Percentiles rank a stretch among this genome's conserved stretches.
Evolutionary conservation across 2,113 vertebrate genomes (phyloP).

Genomic region (Bubo blakistoni): DNA sequence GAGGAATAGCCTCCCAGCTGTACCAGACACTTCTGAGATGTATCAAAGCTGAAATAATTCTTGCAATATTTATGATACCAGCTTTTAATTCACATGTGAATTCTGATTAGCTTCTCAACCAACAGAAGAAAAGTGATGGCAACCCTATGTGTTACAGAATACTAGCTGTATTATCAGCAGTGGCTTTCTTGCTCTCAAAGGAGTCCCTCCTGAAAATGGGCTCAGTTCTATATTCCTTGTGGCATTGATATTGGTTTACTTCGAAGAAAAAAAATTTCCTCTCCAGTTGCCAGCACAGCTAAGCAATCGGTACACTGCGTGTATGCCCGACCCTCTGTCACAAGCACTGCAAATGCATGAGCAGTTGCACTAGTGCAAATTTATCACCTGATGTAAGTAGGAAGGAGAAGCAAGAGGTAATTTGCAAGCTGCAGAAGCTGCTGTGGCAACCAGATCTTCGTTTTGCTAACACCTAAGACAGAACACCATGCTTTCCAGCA

Average conservation of each 20-base stretch:
- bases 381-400: neutral
- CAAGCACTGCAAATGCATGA: neutral
- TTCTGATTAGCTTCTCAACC: neutral
- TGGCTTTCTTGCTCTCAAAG: neutral
- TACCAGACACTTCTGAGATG: neutral
- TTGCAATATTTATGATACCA: neutral
- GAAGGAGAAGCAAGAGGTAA: neutral
- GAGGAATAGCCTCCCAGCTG: neutral
- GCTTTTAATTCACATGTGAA: neutral
- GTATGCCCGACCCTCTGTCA: accelerated
- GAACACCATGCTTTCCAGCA: neutral
- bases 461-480: neutral
- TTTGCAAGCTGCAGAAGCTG: neutral
- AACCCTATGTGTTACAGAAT: neutral
- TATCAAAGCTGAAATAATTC: neutral
- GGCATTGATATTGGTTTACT: neutral
- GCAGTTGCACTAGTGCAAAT: neutral
- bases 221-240: neutral
- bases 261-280: neutral
- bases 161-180: neutral
- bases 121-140: neutral
- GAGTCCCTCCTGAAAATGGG: neutral
- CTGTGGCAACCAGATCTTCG: too few species aligned
- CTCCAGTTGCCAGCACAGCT: neutral
- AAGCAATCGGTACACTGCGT: accelerated